A percentile compares a stretch with the other conserved stretches of the same genome.
Conservation (phyloP, 2,888 invertebrate species). For the Rhodophaea formosa region DNA sequence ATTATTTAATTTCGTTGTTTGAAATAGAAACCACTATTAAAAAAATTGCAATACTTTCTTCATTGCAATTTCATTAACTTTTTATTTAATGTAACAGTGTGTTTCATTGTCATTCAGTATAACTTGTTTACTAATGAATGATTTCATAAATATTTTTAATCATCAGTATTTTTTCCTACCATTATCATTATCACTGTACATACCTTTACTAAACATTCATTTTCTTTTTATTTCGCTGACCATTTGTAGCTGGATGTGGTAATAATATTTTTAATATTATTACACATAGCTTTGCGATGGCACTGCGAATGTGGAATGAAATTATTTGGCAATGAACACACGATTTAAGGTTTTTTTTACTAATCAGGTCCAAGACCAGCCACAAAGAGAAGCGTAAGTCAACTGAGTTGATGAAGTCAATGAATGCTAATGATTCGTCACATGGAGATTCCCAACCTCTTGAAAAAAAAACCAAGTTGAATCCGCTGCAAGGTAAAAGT, state of each 20-base stretch:
- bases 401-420: conserved; percentile 68
- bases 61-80: no score
- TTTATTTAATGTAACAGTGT: no score
- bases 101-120: no score
- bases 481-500: conserved; percentile 68
- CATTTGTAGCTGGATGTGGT: conserved; percentile 19
- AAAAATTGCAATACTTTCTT: no score
- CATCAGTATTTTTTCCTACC: neutral
- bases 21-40: no score
- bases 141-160: neutral
- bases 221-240: conserved; percentile 19
- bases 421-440: conserved; percentile 58
- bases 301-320: conserved; percentile 15
- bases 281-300: conserved; percentile 7
- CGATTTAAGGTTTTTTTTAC: neutral
- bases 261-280: conserved; percentile 12
- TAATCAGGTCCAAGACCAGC: conserved; percentile 83
- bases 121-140: no score
- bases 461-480: conserved; percentile 72
- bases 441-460: conserved; percentile 64
- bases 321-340: neutral
- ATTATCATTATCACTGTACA: neutral
- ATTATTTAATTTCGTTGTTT: no score
- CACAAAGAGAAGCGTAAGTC: conserved; percentile 81
- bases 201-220: conserved; percentile 13